Base-by-base conservation (phyloP, 2,113 vertebrate species). In the Vicugna pacos region DNA sequence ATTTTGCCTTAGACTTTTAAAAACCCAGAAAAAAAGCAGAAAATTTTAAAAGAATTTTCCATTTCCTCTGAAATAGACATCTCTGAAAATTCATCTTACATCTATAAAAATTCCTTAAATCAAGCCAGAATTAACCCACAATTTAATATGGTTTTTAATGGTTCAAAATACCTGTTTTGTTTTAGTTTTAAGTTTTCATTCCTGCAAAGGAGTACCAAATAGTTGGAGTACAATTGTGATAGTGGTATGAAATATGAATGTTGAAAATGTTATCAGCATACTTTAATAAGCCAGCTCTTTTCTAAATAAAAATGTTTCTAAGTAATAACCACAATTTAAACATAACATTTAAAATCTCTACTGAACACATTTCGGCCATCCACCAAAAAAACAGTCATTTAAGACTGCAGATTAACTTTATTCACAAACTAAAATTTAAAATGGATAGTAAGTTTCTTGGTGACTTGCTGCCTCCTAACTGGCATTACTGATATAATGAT, bases 61-160 rank as follows among this genome's bases (percentile, higher is more conserved):
- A 80, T 69, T 97, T 95, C 17, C 50, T 86, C 52, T 93, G 24
- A 82, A 95, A 89, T 60, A 88, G 73, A 73, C 42, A 42, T 87
- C 22, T 93, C 50, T 96, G 70, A 97, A 95, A 93, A 96, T 79
- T 46, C 82, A 91, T 67, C 35, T 91, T 89, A 46, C 1, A 79
- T n/a, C 70, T 94, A 64, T 65, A 94, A 96, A 92, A 96, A 81
- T 76, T 87, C 81, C 84, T 93, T 92, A 75, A 58, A 35, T 46
- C 32, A 86, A 84, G 48, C 62, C 26, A 82, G 76, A 90, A 90
- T 58, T 73, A 95, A 77, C 50, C 17, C 56, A 89, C 17, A 82
- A 89, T 87, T 91, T 93, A 69, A 92, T 70, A 69, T 80, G 48
- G 56, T 46, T 76, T 92, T 88, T 65, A 76, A 76, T 94, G 20